These are phyloP conservation scores for Gryllus bimaculatus DNA, from an alignment of 1,140 invertebrate genomes.

Conservation along the genomic window DNA sequence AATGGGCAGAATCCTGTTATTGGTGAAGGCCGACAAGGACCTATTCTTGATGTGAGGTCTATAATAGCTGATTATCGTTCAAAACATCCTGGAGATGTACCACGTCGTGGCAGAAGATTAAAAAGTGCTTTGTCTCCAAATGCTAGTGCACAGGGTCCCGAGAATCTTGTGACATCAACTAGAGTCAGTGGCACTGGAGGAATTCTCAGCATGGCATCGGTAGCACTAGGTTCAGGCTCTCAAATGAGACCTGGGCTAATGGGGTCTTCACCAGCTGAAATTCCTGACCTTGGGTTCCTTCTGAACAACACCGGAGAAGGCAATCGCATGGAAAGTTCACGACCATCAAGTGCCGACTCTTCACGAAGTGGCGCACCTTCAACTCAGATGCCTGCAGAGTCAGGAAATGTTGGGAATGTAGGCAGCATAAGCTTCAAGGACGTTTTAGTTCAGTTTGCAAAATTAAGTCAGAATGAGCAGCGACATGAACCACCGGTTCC, in stretches of 20 bases:
- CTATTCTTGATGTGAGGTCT: slow-evolving; percentile 67
- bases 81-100: slow-evolving; percentile 57
- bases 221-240: slow-evolving; percentile 33
- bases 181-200: slow-evolving; percentile 24
- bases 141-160: slow-evolving; percentile 9
- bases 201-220: slow-evolving; percentile 30
- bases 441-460: slow-evolving; percentile 65
- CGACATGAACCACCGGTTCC: neutral
- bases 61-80: slow-evolving; percentile 74
- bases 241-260: slow-evolving; percentile 32
- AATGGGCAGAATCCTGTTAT: slow-evolving; percentile 35
- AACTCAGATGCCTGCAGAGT: slow-evolving; percentile 27
- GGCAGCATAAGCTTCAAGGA: slow-evolving; percentile 52
- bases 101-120: slow-evolving; percentile 49
- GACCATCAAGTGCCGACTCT: slow-evolving; percentile 43
- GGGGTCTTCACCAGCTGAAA: slow-evolving; percentile 23
- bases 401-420: slow-evolving; percentile 14
- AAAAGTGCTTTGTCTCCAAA: slow-evolving; percentile 20
- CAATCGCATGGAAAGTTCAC: slow-evolving; percentile 34
- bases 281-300: slow-evolving; percentile 22
- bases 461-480: slow-evolving; percentile 36
- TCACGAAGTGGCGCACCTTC: slow-evolving; percentile 37
- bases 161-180: slow-evolving; percentile 22
- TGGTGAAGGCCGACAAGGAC: slow-evolving; percentile 57
- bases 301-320: slow-evolving; percentile 17